These are phyloP conservation scores for Ophion ventricosus DNA, from an alignment of 2,888 invertebrate species.

Conservation along the genomic window DNA sequence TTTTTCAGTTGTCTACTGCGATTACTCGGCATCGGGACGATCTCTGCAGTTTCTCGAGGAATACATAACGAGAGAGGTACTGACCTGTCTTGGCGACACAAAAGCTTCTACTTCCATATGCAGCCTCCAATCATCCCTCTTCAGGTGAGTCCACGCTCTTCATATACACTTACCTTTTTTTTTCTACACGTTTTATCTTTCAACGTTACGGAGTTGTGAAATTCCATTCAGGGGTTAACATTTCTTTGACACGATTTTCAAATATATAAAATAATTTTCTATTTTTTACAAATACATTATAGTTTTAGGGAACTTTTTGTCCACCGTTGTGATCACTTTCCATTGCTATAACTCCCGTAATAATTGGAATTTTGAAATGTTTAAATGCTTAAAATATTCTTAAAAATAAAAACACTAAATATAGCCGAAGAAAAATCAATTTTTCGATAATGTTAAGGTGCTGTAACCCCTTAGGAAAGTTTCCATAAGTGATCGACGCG, in stretches of 20 bases:
- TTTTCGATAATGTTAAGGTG: background rate
- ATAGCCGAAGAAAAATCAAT: background rate
- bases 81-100: conserved; percentile 93
- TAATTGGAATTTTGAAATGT: no score
- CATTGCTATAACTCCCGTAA: no score
- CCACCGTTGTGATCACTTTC: no score
- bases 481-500: conserved; percentile 17
- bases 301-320: no score
- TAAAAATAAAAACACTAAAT: background rate
- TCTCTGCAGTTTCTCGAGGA: conserved; percentile 94
- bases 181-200: background rate
- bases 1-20: conserved; percentile 92
- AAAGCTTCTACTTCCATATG: conserved; percentile 93
- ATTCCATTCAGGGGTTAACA: no score
- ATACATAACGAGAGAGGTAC: conserved; percentile 90
- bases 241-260: no score
- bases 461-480: background rate
- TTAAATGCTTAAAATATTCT: no score
- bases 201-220: background rate
- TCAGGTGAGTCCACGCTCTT: conserved; percentile 86
- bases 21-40: conserved; percentile 94
- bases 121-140: conserved; percentile 93
- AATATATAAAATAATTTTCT: no score
- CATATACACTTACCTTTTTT: background rate
- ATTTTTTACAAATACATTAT: no score